Evolutionary conservation across 1,140 invertebrate species (phyloP).

Genomic region (Drosophila pectinifera): DNA sequence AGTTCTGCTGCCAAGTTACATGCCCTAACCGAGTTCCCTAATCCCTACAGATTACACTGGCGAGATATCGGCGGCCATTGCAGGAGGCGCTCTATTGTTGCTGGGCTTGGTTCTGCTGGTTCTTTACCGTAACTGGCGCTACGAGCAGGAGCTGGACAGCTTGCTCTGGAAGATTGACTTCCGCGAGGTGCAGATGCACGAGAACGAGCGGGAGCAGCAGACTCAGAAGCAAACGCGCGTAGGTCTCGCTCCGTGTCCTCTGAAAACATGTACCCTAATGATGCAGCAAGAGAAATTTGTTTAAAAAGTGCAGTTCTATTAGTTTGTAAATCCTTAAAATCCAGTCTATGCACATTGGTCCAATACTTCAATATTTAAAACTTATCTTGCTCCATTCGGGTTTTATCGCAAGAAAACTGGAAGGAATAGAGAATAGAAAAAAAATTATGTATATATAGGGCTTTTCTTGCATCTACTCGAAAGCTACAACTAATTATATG

Average conservation of each 20-base stretch:
- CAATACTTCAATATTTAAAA: too few species aligned
- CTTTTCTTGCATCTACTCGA: too few species aligned
- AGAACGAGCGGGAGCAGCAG: slow-evolving; percentile 85
- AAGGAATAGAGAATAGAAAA: too few species aligned
- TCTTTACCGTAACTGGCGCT: slow-evolving; percentile 95
- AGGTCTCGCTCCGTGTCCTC: slow-evolving; percentile 38
- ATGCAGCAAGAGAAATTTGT: neutral
- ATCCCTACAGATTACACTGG: slow-evolving; percentile 90
- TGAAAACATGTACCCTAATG: neutral
- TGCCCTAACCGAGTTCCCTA: neutral
- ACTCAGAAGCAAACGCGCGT: slow-evolving; percentile 85
- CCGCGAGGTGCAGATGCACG: slow-evolving; percentile 92
- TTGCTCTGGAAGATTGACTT: slow-evolving; percentile 98
- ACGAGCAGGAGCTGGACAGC: slow-evolving; percentile 97
- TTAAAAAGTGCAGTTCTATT: too few species aligned
- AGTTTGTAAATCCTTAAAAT: too few species aligned
- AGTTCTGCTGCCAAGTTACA: neutral
- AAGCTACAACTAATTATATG: too few species aligned
- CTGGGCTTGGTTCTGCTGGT: slow-evolving; percentile 89
- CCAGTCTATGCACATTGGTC: too few species aligned
- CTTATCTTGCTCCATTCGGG: too few species aligned
- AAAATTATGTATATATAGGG: too few species aligned
- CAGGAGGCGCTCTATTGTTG: slow-evolving; percentile 90
- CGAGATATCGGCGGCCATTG: slow-evolving; percentile 92
- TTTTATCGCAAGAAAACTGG: too few species aligned